Base-by-base conservation (phyloP, 2,113 vertebrate genomes). In the Zosterops pallidus region DNA sequence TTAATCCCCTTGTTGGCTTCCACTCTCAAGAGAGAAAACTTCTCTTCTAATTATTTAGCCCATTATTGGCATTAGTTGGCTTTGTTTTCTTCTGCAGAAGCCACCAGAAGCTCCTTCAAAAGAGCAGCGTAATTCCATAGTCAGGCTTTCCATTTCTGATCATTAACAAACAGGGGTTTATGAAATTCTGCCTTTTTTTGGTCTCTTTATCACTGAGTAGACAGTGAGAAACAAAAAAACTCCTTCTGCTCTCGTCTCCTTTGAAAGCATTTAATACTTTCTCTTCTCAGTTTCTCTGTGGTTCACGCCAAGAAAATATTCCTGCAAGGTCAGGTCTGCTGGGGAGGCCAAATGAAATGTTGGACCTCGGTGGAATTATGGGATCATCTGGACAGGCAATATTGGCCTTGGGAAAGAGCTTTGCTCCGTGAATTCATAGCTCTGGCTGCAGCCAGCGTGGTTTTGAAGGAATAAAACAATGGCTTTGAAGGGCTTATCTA, bases 401-500 rank as follows among this genome's bases (percentile, higher is more conserved):
- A 68, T 12, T 81, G 64, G 89, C 86, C 92, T 89, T 92, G 64
- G 86, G 92, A 96, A 95, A 44, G 89, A 94, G 91, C 72, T 63
- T 64, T 90, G 55, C 89, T 83, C 44, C 0, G 0, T 65, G 79
- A 89, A 93, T 93, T 92, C 83, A 64, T 14, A 47, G 70, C 5
- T 0, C 67, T 88, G 65, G 78, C 88, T 94, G 47, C 25, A 82
- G 83, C 50, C 83, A 70, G 52, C 13, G 15, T 82, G 89, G n/a
- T 84, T 90, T 68, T 59, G 78, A 79, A 92, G 86, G 76, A 94
- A 91, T 96, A 84, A 92, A 96, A 63, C 55, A 47, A 91, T 10
- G 2, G 76, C 92, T 96, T 97, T 92, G 89, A 96, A 92, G 83
- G 92, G 47, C 20, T 95, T 96, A 95, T 95, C 96, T 94, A 25